These are phyloP conservation scores for Brassicogethes aeneus DNA, from an alignment of 2,888 invertebrate species.

Conservation along the genomic window DNA sequence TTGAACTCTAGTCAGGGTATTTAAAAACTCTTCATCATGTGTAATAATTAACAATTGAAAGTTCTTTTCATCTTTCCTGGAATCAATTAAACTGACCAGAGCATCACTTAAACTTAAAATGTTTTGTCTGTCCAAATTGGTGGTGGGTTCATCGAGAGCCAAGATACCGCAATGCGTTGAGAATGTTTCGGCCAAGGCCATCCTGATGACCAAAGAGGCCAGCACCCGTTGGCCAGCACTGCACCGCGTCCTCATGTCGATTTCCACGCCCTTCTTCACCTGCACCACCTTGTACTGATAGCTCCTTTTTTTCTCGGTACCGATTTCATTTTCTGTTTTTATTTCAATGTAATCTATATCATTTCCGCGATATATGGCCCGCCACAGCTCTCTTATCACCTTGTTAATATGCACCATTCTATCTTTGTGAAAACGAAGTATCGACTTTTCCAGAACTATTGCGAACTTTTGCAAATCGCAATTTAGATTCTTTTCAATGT, in stretches of 20 bases:
- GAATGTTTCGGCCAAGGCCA: constrained; percentile 96
- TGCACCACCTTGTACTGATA: constrained; percentile 74
- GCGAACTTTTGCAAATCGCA: constrained; percentile 73
- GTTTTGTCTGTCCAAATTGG: constrained; percentile 90
- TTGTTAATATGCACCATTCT: constrained; percentile 92
- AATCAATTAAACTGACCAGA: constrained; percentile 59
- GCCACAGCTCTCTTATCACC: constrained; percentile 76
- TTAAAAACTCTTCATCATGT: constrained; percentile 90
- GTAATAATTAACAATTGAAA: constrained; percentile 96
- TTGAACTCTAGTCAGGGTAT: constrained; percentile 64
- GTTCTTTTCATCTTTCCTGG: constrained; percentile 55
- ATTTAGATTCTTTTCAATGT: constrained; percentile 53
- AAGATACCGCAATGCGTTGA: constrained; percentile 92
- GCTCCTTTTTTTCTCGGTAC: constrained; percentile 36
- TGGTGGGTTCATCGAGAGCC: constrained; percentile 97
- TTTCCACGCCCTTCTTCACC: constrained; percentile 73
- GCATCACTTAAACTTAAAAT: constrained; percentile 74
- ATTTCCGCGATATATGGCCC: constrained; percentile 73
- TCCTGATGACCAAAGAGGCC: constrained; percentile 89
- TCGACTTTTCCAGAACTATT: constrained; percentile 73
- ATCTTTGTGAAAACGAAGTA: constrained; percentile 83
- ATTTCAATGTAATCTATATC: constrained; percentile 97
- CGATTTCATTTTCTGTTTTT: constrained; percentile 55
- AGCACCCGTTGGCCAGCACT: constrained; percentile 97
- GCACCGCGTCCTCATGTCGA: constrained; percentile 97